These are phyloP conservation scores for Chelon auratus DNA, from an alignment of 2,797 vertebrate species.

Conservation along the genomic window DNA sequence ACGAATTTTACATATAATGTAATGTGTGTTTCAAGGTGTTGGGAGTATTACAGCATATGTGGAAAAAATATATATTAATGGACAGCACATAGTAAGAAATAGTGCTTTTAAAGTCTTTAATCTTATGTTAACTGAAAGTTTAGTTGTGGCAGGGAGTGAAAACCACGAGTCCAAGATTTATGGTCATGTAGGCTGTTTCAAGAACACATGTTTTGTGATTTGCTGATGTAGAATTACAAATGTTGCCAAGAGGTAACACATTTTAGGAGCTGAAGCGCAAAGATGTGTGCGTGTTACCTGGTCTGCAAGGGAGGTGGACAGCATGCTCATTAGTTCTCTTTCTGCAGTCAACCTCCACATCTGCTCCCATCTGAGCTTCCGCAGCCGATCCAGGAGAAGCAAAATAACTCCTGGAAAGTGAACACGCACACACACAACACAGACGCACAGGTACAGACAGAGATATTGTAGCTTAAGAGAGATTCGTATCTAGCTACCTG, in stretches of 20 bases:
- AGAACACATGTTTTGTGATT: neutral
- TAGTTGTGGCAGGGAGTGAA: too few relatives aligned
- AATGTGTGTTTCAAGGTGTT: neutral
- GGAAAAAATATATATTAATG: neutral
- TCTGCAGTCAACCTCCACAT: conserved; percentile 99
- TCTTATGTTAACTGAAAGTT: too few relatives aligned
- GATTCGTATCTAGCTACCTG: conserved; percentile 35
- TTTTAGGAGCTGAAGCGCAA: neutral
- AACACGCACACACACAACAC: conserved; percentile 4
- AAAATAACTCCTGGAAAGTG: conserved; percentile 91
- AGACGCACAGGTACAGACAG: conserved; percentile 8
- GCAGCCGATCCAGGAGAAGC: conserved; percentile 93
- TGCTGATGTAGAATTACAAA: neutral
- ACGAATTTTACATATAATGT: neutral
- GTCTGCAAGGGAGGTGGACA: conserved; percentile 97
- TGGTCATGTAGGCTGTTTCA: neutral
- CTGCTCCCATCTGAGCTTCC: conserved; percentile 99
- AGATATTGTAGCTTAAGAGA: conserved; percentile 30
- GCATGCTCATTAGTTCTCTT: conserved; percentile 98
- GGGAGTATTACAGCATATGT: neutral
- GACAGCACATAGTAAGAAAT: neutral
- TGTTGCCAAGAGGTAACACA: neutral
- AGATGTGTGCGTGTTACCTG: conserved; percentile 84
- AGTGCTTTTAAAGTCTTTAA: neutral
- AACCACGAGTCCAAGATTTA: neutral